Evolutionary conservation across 2,888 invertebrate species (phyloP).

Genomic region (Frankliniella intonsa): DNA sequence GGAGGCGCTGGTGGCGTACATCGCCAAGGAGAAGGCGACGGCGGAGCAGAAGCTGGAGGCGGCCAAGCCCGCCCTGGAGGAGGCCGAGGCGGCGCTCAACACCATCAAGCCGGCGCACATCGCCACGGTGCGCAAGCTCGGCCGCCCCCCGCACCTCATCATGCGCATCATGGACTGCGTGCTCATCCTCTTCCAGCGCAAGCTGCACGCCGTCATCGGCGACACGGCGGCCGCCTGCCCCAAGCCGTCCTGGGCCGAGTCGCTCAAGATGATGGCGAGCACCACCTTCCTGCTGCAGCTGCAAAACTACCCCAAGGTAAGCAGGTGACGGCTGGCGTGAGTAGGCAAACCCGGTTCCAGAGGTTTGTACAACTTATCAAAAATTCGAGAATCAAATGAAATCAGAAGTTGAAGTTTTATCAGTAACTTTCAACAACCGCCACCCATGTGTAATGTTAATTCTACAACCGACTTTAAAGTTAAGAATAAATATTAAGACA

Average conservation of each 20-base stretch:
- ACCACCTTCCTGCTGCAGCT: constrained; percentile 86
- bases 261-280: constrained; percentile 95
- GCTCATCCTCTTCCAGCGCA: constrained; percentile 84
- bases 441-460: too few relatives aligned
- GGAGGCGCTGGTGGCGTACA: constrained; percentile 77
- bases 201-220: constrained; percentile 72
- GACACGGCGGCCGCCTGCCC: constrained; percentile 80
- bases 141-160: constrained; percentile 91
- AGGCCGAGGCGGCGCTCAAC: constrained; percentile 90
- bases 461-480: too few relatives aligned
- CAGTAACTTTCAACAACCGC: too few relatives aligned
- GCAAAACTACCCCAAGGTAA: constrained; percentile 81
- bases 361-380: too few relatives aligned
- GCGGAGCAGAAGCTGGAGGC: constrained; percentile 93
- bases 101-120: constrained; percentile 97
- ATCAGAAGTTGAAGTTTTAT: too few relatives aligned
- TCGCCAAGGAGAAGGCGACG: constrained; percentile 82
- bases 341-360: too few relatives aligned
- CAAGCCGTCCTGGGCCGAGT: constrained; percentile 95
- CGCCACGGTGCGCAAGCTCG: constrained; percentile 88
- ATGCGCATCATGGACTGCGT: constrained; percentile 99
- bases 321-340: too few relatives aligned
- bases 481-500: too few relatives aligned
- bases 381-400: too few relatives aligned
- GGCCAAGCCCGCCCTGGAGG: constrained; percentile 91